These are phyloP conservation scores for Eurosta solidaginis DNA, from an alignment of 1,140 invertebrate species.

Conservation along the genomic window DNA sequence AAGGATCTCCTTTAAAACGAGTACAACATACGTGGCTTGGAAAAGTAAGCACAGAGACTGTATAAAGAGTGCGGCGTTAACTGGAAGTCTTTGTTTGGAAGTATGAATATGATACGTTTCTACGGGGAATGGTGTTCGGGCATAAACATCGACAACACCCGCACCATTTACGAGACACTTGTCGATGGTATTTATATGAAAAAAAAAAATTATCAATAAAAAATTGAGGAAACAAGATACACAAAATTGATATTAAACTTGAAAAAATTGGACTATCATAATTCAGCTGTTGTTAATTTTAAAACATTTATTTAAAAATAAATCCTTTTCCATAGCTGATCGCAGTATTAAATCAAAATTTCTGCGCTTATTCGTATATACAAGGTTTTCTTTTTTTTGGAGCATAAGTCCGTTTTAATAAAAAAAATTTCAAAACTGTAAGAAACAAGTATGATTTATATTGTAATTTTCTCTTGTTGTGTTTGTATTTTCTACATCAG, in stretches of 20 bases:
- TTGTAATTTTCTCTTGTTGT: not conserved
- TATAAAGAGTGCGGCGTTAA: not conserved
- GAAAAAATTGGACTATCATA: constrained; percentile 38
- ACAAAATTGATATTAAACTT: constrained; percentile 36
- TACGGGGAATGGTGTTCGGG: too few species aligned
- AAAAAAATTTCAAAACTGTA: not conserved
- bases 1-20: not conserved
- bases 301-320: constrained; percentile 17
- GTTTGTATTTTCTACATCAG: too few species aligned
- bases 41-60: not conserved
- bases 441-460: not conserved
- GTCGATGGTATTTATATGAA: constrained; percentile 58
- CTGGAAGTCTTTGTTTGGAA: too few species aligned
- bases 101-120: not conserved
- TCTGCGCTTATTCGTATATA: not conserved
- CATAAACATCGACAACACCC: too few species aligned
- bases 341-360: constrained; percentile 12
- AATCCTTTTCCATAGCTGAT: not conserved
- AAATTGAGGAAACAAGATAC: constrained; percentile 41
- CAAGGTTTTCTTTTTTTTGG: not conserved
- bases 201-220: constrained; percentile 48
- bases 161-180: constrained; percentile 6
- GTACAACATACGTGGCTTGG: not conserved
- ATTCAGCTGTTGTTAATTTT: constrained; percentile 34
- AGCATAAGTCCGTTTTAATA: not conserved